Evolutionary conservation across 2,113 vertebrate species (phyloP).

Genomic region (Pterophyllum scalare): DNA sequence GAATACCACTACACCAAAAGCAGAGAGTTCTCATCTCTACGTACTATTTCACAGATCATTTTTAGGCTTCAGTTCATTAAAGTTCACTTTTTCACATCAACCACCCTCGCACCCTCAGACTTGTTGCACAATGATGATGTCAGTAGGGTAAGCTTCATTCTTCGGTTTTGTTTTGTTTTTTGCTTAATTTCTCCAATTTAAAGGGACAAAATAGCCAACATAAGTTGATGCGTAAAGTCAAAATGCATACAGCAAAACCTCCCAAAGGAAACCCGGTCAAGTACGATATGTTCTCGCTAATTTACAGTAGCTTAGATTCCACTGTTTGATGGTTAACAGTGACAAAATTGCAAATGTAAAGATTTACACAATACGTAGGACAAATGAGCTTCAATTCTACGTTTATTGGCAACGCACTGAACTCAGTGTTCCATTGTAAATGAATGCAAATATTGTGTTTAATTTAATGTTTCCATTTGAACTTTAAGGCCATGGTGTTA

Average conservation of each 20-base stretch:
- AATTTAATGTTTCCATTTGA: constrained; percentile 67
- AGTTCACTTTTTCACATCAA: neutral
- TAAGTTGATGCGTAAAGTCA: neutral
- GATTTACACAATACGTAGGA: constrained; percentile 21
- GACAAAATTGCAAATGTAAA: constrained; percentile 45
- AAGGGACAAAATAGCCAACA: neutral
- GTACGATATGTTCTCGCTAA: neutral
- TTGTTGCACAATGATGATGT: constrained; percentile 26
- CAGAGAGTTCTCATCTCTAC: neutral
- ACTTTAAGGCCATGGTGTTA: constrained; percentile 43
- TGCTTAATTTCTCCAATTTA: neutral
- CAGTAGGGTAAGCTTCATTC: neutral
- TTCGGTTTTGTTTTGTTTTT: neutral
- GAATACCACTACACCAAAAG: neutral
- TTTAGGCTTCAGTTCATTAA: constrained; percentile 1
- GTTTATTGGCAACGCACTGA: constrained; percentile 33
- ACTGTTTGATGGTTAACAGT: neutral
- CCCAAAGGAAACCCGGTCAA: neutral
- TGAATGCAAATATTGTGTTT: constrained; percentile 39
- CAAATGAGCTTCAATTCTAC: constrained; percentile 27
- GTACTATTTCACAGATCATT: neutral
- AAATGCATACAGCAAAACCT: neutral
- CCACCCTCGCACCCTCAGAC: constrained; percentile 11
- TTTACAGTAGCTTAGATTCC: neutral
- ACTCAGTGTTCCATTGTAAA: constrained; percentile 42